Conservation (phyloP, 1,140 invertebrate genomes). For the Conus ventricosus region DNA sequence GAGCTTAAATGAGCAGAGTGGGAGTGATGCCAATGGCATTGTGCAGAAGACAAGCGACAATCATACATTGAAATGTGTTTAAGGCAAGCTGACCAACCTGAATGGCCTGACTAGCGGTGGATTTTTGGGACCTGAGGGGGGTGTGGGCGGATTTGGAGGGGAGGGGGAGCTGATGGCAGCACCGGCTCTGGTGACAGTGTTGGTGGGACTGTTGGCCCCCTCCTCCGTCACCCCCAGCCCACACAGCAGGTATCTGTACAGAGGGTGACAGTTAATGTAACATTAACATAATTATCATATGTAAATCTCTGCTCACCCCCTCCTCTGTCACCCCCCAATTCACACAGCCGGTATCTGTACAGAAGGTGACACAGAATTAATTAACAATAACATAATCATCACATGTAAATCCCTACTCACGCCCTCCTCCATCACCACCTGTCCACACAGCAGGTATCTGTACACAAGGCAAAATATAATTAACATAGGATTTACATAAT, state of each 20-base stretch:
- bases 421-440: slow-evolving; percentile 62
- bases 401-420: background rate
- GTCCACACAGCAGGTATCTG: slow-evolving; percentile 59
- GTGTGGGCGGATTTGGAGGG: slow-evolving; percentile 31
- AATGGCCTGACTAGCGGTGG: slow-evolving; percentile 62
- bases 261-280: background rate
- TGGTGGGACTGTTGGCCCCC: slow-evolving; percentile 12
- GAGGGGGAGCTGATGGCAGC: slow-evolving; percentile 36
- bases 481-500: no score
- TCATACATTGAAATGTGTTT: no score
- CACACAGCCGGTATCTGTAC: slow-evolving; percentile 67
- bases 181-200: slow-evolving; percentile 25
- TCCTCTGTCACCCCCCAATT: slow-evolving; percentile 67
- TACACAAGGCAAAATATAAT: no score
- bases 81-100: slow-evolving; percentile 50
- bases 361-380: background rate
- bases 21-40: no score
- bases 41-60: no score
- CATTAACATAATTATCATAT: background rate
- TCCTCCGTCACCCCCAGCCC: slow-evolving; percentile 68
- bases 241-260: slow-evolving; percentile 65
- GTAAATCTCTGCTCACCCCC: slow-evolving; percentile 22
- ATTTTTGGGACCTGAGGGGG: slow-evolving; percentile 42
- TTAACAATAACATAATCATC: background rate
- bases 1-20: no score